A percentile compares a stretch with the other conserved stretches of the same genome.
phyloP scores from a whole-genome alignment of 2,113 vertebrate species.

The Labeo catla region DNA sequence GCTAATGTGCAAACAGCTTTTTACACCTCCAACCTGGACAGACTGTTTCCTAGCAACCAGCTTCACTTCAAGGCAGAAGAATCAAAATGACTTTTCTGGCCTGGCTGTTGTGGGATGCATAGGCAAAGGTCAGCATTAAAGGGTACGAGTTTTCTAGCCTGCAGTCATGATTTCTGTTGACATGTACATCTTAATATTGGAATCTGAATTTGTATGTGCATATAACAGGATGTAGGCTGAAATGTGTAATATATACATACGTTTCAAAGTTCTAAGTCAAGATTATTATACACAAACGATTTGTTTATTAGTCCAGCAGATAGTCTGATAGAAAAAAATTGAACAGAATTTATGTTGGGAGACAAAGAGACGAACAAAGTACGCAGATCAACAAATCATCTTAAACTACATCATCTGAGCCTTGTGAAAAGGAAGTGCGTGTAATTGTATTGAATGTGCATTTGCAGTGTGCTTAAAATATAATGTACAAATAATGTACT shows the following conservation, averaged over 20 bases:
- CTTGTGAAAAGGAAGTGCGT: too few species aligned
- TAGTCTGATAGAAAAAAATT: not conserved
- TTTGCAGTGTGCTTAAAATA: too few species aligned
- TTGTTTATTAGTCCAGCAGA: not conserved
- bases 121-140: slow-evolving; percentile 48
- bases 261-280: not conserved
- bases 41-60: slow-evolving; percentile 60
- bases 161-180: slow-evolving; percentile 10
- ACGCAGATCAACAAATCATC: not conserved
- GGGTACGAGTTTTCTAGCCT: slow-evolving; percentile 5
- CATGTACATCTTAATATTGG: slow-evolving; percentile 22
- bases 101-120: slow-evolving; percentile 46
- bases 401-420: not conserved
- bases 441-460: too few species aligned
- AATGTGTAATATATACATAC: not conserved
- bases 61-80: slow-evolving; percentile 46
- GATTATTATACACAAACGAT: not conserved
- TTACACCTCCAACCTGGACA: slow-evolving; percentile 54
- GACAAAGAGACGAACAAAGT: not conserved
- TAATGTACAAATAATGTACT: too few species aligned
- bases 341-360: not conserved
- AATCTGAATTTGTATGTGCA: not conserved
- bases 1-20: slow-evolving; percentile 57
- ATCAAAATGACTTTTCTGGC: slow-evolving; percentile 54
- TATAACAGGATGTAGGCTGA: not conserved